Percentiles rank a stretch among this genome's conserved stretches.
Evolutionary conservation across 2,113 vertebrate genomes (phyloP).

Genomic region (Vombatus ursinus): DNA sequence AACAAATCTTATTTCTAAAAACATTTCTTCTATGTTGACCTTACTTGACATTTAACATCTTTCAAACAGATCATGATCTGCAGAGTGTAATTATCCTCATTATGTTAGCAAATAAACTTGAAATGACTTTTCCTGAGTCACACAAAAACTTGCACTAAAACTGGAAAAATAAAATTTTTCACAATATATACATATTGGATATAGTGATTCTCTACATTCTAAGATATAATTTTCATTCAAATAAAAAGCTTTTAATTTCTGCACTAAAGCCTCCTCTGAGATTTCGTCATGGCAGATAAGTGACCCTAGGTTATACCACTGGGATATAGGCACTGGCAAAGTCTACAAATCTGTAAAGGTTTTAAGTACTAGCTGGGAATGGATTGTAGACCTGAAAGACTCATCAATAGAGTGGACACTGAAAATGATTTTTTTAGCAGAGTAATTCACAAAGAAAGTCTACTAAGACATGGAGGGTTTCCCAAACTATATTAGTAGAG

Average conservation of each 20-base stretch:
- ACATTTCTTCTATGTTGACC: neutral
- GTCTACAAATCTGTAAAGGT: neutral
- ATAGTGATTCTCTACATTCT: neutral
- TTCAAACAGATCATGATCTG: neutral
- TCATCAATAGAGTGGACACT: neutral
- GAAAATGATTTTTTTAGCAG: neutral
- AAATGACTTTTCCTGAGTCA: conserved; percentile 24
- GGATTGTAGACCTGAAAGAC: neutral
- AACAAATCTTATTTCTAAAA: conserved; percentile 24
- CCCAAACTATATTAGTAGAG: neutral
- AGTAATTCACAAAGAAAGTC: neutral
- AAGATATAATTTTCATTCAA: neutral
- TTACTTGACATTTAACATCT: neutral
- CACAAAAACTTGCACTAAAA: conserved; percentile 39
- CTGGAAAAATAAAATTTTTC: conserved; percentile 1
- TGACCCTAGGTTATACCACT: neutral
- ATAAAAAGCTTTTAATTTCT: too few species aligned
- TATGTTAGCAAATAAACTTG: conserved; percentile 45
- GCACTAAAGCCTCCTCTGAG: neutral
- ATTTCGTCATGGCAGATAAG: neutral
- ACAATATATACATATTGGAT: neutral
- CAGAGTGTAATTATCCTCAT: neutral
- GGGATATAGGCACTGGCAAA: neutral
- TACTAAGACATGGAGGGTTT: neutral
- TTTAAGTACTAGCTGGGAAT: neutral